Conservation (phyloP, 2,113 vertebrate species). For the Tupaia tana region DNA sequence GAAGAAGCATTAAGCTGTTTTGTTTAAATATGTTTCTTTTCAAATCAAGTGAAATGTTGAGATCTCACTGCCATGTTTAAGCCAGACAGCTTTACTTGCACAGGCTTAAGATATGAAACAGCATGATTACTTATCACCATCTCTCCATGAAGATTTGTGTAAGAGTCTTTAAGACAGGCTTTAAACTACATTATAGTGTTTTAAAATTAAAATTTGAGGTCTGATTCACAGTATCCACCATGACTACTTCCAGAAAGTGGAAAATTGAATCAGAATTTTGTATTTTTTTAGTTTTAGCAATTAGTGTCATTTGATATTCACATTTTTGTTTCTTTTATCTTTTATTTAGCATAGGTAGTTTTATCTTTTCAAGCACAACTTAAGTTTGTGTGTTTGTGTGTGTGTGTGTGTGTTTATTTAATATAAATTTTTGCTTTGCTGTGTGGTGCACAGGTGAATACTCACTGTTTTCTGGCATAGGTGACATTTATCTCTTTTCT, state of each 20-base stretch:
- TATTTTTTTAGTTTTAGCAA: background rate
- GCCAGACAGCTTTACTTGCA: background rate
- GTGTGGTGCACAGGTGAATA: background rate
- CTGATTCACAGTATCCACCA: background rate
- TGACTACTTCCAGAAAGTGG: background rate
- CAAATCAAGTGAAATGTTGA: background rate
- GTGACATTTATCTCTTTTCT: background rate
- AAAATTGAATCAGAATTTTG: background rate
- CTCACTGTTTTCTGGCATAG: background rate
- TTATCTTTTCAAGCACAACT: background rate
- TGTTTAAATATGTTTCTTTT: constrained; percentile 33
- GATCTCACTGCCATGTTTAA: background rate
- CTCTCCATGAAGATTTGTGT: background rate
- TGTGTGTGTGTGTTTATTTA: background rate
- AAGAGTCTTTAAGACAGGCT: background rate
- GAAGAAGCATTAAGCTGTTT: background rate
- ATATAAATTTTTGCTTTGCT: background rate
- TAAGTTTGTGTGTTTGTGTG: background rate
- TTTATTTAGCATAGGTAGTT: background rate
- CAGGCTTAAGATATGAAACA: background rate
- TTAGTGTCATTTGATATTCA: background rate
- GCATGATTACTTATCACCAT: background rate
- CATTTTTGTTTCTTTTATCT: background rate
- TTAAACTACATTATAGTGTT: background rate
- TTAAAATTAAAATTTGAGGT: constrained; percentile 14